Evolutionary conservation across 2,797 vertebrate genomes (phyloP).

Genomic region (Paramormyrops hopkinsi): DNA sequence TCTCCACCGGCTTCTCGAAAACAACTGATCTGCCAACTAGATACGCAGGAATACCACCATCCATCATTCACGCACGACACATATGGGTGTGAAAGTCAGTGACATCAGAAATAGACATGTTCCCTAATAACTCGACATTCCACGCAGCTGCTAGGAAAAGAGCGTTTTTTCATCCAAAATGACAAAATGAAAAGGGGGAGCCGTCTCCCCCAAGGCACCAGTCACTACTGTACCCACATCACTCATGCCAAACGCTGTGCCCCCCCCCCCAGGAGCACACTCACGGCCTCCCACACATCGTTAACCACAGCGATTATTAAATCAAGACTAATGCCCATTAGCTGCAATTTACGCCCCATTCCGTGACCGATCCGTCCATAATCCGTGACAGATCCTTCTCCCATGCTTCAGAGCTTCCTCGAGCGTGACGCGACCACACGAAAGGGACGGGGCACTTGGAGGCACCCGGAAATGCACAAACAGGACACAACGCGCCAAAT

Average conservation of each 20-base stretch:
- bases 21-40: neutral
- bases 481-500: neutral
- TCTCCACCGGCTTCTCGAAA: neutral
- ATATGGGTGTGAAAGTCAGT: neutral
- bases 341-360: neutral
- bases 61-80: neutral
- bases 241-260: neutral
- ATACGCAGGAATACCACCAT: neutral
- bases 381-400: neutral
- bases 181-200: neutral
- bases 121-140: neutral
- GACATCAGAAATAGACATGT: neutral
- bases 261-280: neutral
- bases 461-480: neutral
- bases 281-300: neutral
- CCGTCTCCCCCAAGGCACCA: neutral
- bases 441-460: neutral
- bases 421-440: neutral
- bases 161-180: neutral
- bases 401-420: neutral
- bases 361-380: neutral
- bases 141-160: neutral
- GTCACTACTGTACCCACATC: neutral
- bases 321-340: neutral
- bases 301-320: neutral